Evolutionary conservation across 2,113 vertebrate species (phyloP).

Genomic region (Campylomormyrus tamandua): DNA sequence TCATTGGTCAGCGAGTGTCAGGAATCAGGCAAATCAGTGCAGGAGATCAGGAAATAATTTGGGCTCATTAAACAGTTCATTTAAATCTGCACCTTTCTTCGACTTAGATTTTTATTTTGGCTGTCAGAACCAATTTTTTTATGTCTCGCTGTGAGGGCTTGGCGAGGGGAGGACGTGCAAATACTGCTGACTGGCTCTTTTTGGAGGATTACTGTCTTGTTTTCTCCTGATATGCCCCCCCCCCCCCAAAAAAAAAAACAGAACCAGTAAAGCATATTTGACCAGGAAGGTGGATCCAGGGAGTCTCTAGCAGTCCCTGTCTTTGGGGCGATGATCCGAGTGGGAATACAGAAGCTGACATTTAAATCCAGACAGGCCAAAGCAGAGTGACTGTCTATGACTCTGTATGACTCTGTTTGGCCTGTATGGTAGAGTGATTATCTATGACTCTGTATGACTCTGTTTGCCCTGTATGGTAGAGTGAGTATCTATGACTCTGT

Average conservation of each 20-base stretch:
- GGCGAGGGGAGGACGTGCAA: neutral
- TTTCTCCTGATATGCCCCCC: neutral
- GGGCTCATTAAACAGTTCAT: neutral
- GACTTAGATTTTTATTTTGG: slow-evolving; percentile 1
- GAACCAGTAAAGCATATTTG: slow-evolving; percentile 9
- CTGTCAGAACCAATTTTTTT: neutral
- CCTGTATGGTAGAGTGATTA: too few relatives aligned
- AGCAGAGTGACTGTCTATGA: too few relatives aligned
- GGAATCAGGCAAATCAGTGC: neutral
- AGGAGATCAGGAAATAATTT: neutral
- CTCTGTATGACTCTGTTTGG: too few relatives aligned
- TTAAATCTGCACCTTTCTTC: neutral
- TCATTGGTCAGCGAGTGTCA: neutral
- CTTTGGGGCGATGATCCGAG: slow-evolving; percentile 7
- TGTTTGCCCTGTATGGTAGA: too few relatives aligned
- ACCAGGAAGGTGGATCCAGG: slow-evolving; percentile 24
- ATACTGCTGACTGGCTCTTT: neutral
- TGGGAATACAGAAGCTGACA: slow-evolving; percentile 15
- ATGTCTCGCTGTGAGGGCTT: neutral
- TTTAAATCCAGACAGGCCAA: neutral
- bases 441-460: too few relatives aligned
- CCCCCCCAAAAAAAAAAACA: neutral
- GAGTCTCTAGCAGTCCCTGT: slow-evolving; percentile 9
- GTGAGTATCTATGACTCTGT: too few relatives aligned
- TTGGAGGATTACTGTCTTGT: slow-evolving; percentile 5